Evolutionary conservation across 1,140 invertebrate species (phyloP).

Genomic region (Brachionus asplanchnoidis): DNA sequence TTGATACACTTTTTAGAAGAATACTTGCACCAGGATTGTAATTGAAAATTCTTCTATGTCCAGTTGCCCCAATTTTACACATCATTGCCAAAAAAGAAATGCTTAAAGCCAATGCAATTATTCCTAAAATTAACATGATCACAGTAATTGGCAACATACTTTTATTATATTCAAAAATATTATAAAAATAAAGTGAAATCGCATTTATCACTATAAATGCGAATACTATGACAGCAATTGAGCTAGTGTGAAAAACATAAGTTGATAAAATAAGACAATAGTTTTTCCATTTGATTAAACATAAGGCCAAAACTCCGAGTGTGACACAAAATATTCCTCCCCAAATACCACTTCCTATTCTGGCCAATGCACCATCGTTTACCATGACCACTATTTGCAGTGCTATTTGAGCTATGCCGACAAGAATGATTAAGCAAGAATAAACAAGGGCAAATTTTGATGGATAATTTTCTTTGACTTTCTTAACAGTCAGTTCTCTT

Average conservation of each 20-base stretch:
- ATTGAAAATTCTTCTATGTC: not conserved
- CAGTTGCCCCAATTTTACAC: not conserved
- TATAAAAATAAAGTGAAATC: not conserved
- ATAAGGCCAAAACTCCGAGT: not conserved
- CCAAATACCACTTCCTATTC: conserved; percentile 3
- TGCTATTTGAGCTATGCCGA: not conserved
- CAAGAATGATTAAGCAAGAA: not conserved
- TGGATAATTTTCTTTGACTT: conserved; percentile 3
- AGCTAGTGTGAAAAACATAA: not conserved
- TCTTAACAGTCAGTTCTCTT: not conserved
- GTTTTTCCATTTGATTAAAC: not conserved
- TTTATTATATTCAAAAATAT: not conserved
- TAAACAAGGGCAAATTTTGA: not conserved
- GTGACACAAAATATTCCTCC: not conserved
- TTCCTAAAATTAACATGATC: not conserved
- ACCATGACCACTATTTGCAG: not conserved
- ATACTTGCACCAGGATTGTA: not conserved
- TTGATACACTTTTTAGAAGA: not conserved
- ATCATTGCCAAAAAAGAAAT: not conserved
- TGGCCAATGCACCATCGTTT: not conserved
- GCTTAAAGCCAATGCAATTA: not conserved
- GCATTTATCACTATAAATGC: not conserved
- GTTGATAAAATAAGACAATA: not conserved
- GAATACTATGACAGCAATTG: not conserved
- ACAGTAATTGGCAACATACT: not conserved